A percentile compares a stretch with the other conserved stretches of the same genome.
phyloP scores from a whole-genome alignment of 2,888 invertebrate species.

The Nyleta sp. region DNA sequence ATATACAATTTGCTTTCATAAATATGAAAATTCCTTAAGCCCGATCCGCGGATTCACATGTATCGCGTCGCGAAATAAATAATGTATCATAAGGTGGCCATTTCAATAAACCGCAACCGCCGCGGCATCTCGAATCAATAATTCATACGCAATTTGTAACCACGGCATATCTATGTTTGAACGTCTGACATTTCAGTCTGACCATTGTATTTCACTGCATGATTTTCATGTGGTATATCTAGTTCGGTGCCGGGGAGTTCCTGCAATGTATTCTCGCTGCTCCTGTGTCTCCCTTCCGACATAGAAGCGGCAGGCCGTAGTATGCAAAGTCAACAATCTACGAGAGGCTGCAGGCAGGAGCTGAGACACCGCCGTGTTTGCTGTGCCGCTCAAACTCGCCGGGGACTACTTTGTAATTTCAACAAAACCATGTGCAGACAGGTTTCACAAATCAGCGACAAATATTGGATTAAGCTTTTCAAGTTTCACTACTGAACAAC shows the following conservation, averaged over 20 bases:
- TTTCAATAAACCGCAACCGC: conserved; percentile 27
- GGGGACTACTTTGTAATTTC: conserved; percentile 41
- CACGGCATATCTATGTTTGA: conserved; percentile 31
- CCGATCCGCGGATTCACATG: no score
- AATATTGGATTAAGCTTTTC: no score
- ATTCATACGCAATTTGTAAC: conserved; percentile 48
- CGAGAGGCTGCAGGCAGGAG: conserved; percentile 50
- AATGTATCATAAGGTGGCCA: background rate
- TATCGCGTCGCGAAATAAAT: no score
- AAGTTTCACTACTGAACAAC: no score
- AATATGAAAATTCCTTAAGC: conserved; percentile 1
- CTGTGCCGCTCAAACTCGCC: conserved; percentile 47
- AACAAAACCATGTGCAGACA: conserved; percentile 57
- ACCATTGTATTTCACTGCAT: conserved; percentile 47
- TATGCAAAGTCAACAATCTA: conserved; percentile 66
- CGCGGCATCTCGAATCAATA: conserved; percentile 31
- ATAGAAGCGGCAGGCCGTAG: conserved; percentile 54
- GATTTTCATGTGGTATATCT: conserved; percentile 45
- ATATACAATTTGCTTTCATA: background rate
- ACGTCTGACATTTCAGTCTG: conserved; percentile 33
- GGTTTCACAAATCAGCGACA: conserved; percentile 67
- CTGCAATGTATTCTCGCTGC: conserved; percentile 19
- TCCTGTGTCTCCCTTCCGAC: conserved; percentile 14
- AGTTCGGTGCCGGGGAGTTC: conserved; percentile 16
- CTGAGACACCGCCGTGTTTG: conserved; percentile 53